These are phyloP conservation scores for Bovichtus variegatus DNA, from an alignment of 2,797 vertebrate genomes.

Conservation along the genomic window DNA sequence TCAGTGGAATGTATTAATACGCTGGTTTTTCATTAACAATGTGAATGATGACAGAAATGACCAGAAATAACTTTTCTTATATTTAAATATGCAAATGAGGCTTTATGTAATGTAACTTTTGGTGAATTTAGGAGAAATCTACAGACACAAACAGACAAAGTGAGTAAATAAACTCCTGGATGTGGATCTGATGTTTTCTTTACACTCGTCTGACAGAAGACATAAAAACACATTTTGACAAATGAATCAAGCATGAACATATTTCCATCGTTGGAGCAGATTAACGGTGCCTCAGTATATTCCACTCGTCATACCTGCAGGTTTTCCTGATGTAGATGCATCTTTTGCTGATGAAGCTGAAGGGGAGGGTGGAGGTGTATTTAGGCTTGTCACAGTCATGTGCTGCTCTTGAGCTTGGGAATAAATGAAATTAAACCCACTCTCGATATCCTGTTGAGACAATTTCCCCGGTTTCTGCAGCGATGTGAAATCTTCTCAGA, in stretches of 20 bases:
- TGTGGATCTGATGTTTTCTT: too few relatives aligned
- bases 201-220: too few relatives aligned
- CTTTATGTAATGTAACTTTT: too few relatives aligned
- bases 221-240: too few relatives aligned
- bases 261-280: neutral
- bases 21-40: too few relatives aligned
- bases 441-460: conserved; percentile 46
- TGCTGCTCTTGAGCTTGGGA: conserved; percentile 39
- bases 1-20: too few relatives aligned
- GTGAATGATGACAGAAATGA: too few relatives aligned
- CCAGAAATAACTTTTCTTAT: too few relatives aligned
- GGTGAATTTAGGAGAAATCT: too few relatives aligned
- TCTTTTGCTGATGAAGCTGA: neutral
- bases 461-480: conserved; percentile 47
- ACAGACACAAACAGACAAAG: too few relatives aligned
- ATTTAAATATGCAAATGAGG: too few relatives aligned
- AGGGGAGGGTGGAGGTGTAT: conserved; percentile 17
- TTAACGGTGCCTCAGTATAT: conserved; percentile 8
- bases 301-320: conserved; percentile 33
- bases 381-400: conserved; percentile 38
- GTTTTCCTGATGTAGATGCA: conserved; percentile 25
- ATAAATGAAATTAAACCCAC: conserved; percentile 52
- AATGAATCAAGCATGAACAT: neutral
- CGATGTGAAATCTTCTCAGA: conserved; percentile 50
- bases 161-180: too few relatives aligned